Base-by-base conservation (phyloP, 2,797 vertebrate genomes). In the Erpetoichthys calabaricus region DNA sequence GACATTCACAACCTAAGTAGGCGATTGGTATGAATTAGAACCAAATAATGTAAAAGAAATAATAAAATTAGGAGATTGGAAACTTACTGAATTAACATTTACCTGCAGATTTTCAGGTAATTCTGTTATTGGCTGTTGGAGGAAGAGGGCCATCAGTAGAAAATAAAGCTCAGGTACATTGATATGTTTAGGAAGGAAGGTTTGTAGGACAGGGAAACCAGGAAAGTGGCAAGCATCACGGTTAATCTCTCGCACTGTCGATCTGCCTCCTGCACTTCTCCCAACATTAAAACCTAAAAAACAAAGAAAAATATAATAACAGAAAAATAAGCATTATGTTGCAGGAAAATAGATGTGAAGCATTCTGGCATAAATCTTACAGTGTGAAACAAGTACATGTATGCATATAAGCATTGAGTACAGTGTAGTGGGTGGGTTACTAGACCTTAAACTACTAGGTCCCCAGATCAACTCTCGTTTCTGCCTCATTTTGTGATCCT, bases 41-140 rank as follows among this genome's bases (percentile, higher is more conserved):
- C 25, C 25, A 25, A 25, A 25, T 25, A 25, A 25, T 25, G 25
- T 25, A 25, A 25, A 25, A 25, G 25, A 25, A 25, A 25, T 25
- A 25, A 25, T 25, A 25, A 25, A 25, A 25, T 25, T 25, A 25
- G 25, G 25, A 25, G 25, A 25, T 25, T 25, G 25, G 59, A 70
- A 70, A 54, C 62, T 51, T 52, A 53, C 62, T 56, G 68, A 82
- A 84, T 83, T 86, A 67, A 88, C 91, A 91, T 90, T 90, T 91
- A 97, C 94, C 92, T 98, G 94, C 77, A 96, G 91, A 77, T 91
- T 92, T 80, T 95, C 94, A 6, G 96, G 95, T 84, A 98, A 88
- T 74, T 96, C 91, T 42, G 83, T 92, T 73, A 97, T 88, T 0
- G 96, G 95, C 83, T 98, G 94, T 79, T 99, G 96, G 63, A 99